Evolutionary conservation across 2,888 invertebrate species (phyloP).

Genomic region (Helleia helle): DNA sequence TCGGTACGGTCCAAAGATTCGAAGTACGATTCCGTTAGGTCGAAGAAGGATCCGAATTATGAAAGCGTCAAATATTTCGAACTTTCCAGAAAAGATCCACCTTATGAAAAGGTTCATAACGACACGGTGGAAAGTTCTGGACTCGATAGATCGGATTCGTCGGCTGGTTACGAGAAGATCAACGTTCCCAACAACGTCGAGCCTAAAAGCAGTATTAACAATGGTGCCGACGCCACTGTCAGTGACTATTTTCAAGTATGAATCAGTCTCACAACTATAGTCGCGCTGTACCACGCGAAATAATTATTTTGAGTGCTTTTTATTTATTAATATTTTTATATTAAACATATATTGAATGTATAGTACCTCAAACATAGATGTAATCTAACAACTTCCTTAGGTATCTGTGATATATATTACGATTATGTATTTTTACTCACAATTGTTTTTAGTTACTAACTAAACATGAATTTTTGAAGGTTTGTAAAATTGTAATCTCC

Average conservation of each 20-base stretch:
- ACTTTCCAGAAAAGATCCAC: slow-evolving; percentile 74
- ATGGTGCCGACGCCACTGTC: slow-evolving; percentile 48
- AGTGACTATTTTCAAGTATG: slow-evolving; percentile 68
- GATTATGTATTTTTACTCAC: slow-evolving; percentile 37
- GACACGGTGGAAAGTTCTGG: slow-evolving; percentile 31
- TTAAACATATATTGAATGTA: slow-evolving; percentile 35
- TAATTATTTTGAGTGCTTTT: slow-evolving; percentile 41
- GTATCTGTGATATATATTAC: slow-evolving; percentile 66
- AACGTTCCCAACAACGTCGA: slow-evolving; percentile 46
- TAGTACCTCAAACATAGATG: slow-evolving; percentile 53
- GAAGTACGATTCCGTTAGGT: slow-evolving; percentile 75
- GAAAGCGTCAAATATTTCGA: slow-evolving; percentile 86
- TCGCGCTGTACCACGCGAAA: slow-evolving; percentile 13
- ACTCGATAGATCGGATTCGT: slow-evolving; percentile 52
- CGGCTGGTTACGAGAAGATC: slow-evolving; percentile 58
- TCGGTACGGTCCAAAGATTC: slow-evolving; percentile 71
- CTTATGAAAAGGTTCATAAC: slow-evolving; percentile 76
- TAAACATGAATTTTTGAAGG: slow-evolving; percentile 14
- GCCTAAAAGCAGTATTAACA: slow-evolving; percentile 57
- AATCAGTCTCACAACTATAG: slow-evolving; percentile 17
- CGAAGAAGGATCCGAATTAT: slow-evolving; percentile 82
- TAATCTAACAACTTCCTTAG: slow-evolving; percentile 59
- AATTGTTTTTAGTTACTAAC: slow-evolving; percentile 28
- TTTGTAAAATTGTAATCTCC: slow-evolving; percentile 26
- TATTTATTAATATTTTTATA: slow-evolving; percentile 44